Evolutionary conservation across 2,113 vertebrate genomes (phyloP), one percentile per base, ranked within the genome.

Genomic region (Tinamus guttatus): DNA sequence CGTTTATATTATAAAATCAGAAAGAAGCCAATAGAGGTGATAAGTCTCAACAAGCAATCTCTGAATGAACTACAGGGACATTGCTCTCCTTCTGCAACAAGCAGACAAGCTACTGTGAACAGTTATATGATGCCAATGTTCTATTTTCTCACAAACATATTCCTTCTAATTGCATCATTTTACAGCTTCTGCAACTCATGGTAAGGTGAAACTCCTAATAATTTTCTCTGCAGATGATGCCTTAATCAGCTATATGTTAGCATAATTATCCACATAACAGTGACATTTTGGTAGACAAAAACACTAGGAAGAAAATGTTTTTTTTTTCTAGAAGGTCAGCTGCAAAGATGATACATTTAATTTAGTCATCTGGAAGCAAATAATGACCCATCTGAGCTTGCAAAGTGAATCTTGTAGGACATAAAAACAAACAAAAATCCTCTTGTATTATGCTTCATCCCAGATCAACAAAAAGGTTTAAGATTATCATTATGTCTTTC

Each of bases 301-400:
- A 52, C 30, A 40, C 34, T 45, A 47, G 67, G 47, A 6, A 63
- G 67, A 68, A 95, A 94, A 94, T 15, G 13, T 43, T 41, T 43
- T 18, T 15, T 81, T 88, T 81, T 73, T 52, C 38, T 36, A 62
- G 36, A 91, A 94, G 93, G 80, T 88, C 81, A 76, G 15, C 63
- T 93, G 76, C 85, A 86, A 80, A 80, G 65, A 80, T 78, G n/a
- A 51, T 67, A 41, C 24, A 59, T 40, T 81, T 84, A 34, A 86
- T 81, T 85, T 81, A 34, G 71, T 91, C 88, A 63, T 77, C 87
- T 93, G 52, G 83, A 94, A 85, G 78, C 58, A 86, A 17, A 4
- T 1, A 0, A 7, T 25, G 22, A 84, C 58, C 11, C 49, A 28
- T 11, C 40, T 32, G 40, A 76, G 43, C 52, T 62, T 62, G 49